Conservation (phyloP, 2,113 vertebrate genomes). For the Bolborhynchus lineola region DNA sequence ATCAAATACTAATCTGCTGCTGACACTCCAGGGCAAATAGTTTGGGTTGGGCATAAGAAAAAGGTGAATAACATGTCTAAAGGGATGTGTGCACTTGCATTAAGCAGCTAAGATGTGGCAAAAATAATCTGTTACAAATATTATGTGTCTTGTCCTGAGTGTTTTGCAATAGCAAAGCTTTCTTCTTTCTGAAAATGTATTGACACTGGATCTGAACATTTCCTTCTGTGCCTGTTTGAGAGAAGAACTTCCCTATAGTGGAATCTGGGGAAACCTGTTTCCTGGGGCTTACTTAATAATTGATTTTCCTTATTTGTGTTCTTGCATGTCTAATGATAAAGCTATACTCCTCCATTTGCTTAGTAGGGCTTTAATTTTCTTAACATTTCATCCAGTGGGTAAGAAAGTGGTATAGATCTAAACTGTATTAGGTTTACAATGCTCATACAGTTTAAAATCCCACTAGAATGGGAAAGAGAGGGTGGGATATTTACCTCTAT, state of each 20-base stretch:
- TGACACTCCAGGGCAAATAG: not conserved
- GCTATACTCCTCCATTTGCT: not conserved
- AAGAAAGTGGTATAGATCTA: not conserved
- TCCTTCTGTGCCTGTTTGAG: not conserved
- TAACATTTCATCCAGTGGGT: not conserved
- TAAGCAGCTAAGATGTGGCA: not conserved
- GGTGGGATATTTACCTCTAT: not conserved
- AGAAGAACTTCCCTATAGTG: not conserved
- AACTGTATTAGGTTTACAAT: not conserved
- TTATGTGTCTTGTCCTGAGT: not conserved
- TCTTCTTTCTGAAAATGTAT: not conserved
- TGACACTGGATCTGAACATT: not conserved
- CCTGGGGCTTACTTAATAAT: not conserved
- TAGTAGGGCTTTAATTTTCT: not conserved
- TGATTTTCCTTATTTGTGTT: not conserved
- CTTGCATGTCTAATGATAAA: not conserved
- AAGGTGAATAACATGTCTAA: not conserved
- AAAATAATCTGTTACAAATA: not conserved
- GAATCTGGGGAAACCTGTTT: not conserved
- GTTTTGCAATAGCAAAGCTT: not conserved
- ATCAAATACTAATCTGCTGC: not conserved
- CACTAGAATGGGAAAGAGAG: not conserved
- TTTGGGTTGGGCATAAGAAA: not conserved
- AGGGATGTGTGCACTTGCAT: not conserved
- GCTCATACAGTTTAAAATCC: not conserved